Conservation (phyloP, 2,888 invertebrate species). For the Augiades crinisus region DNA sequence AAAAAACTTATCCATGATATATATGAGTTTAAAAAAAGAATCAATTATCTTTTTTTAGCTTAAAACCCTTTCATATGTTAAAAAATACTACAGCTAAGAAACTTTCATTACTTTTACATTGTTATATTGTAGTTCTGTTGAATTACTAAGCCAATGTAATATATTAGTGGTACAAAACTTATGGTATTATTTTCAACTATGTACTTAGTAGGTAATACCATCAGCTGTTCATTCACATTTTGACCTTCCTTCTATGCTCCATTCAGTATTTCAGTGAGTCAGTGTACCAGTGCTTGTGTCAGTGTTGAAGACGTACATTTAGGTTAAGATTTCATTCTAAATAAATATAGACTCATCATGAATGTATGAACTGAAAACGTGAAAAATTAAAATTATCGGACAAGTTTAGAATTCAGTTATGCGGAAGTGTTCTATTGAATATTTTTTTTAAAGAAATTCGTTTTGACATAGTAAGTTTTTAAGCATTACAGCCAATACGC, state of each 20-base stretch:
- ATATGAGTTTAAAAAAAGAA: too few relatives aligned
- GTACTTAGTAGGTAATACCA: neutral
- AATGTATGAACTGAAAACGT: neutral
- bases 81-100: too few relatives aligned
- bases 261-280: constrained; percentile 8
- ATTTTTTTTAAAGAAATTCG: neutral
- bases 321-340: constrained; percentile 4
- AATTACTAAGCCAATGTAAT: too few relatives aligned
- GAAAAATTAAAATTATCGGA: neutral
- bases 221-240: constrained; percentile 19
- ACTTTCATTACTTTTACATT: too few relatives aligned
- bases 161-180: neutral
- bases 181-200: neutral
- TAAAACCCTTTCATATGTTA: too few relatives aligned
- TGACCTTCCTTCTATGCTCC: too few relatives aligned
- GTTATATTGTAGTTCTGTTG: too few relatives aligned
- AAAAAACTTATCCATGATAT: too few relatives aligned
- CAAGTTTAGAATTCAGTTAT: neutral
- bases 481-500: too few relatives aligned
- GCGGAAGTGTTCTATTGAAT: neutral
- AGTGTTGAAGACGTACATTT: constrained; percentile 2
- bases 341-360: neutral
- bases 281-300: constrained; percentile 10
- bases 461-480: constrained; percentile 4
- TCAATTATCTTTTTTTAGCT: too few relatives aligned